Conservation (phyloP, 1,140 invertebrate species). For the Oscheius sp. region DNA sequence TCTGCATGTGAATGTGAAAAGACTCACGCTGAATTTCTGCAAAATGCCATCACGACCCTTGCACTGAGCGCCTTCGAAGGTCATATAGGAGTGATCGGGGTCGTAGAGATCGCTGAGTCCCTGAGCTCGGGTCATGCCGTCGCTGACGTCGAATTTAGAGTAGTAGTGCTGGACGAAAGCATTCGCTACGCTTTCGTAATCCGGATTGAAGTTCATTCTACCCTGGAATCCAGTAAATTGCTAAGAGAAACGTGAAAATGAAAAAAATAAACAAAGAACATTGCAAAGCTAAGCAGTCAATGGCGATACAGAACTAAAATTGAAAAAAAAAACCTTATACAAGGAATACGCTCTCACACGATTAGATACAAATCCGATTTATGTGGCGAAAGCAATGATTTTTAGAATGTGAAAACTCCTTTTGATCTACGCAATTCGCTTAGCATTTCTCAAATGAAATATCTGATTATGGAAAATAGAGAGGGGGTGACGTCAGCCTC, state of each 20-base stretch:
- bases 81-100: slow-evolving; percentile 57
- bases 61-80: slow-evolving; percentile 57
- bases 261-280: not conserved
- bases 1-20: not conserved
- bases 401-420: no score
- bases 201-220: slow-evolving; percentile 49
- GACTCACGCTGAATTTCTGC: slow-evolving; percentile 55
- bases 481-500: no score
- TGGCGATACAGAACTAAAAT: no score
- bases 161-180: slow-evolving; percentile 56
- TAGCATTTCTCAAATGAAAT: no score
- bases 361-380: no score
- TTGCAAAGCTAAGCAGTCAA: not conserved
- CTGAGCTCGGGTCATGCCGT: slow-evolving; percentile 30
- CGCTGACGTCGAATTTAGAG: slow-evolving; percentile 56
- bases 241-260: not conserved
- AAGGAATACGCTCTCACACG: no score
- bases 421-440: no score
- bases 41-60: slow-evolving; percentile 54
- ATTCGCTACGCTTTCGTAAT: slow-evolving; percentile 50
- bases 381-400: no score
- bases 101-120: slow-evolving; percentile 53
- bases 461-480: no score
- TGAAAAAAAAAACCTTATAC: no score
- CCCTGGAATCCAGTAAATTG: no score